Evolutionary conservation across 2,888 invertebrate species (phyloP), one percentile per base, ranked within the genome.

Genomic region (Mesorhabditis spiculigera): DNA sequence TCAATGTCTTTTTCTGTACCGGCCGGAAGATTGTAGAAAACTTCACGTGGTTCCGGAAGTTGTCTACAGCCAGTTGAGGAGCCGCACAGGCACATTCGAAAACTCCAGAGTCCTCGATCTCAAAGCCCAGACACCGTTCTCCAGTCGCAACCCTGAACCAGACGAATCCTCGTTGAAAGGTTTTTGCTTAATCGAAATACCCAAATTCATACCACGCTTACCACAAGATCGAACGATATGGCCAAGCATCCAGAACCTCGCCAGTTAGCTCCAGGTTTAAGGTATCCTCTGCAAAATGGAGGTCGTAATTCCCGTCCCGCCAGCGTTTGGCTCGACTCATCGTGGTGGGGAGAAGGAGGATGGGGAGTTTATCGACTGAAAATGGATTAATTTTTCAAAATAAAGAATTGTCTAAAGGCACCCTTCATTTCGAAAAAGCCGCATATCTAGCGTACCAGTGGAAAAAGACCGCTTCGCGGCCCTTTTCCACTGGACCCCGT

Each of bases 41-140:
- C 13, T 50, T 50, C 6, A 50, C 50, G 50, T 10, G 13, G 6
- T 50, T 50, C 72, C 72, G 62, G 66, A 75, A 66, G 58, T 75
- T 68, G 28, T 75, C 75, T 0, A 75, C 73, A 68, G 72, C 67
- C 5, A 71, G 67, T 5, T 72, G 42, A 0, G 71, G 67, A 43
- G 72, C 75, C 43, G 70, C 75, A 8, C 71, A 69, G 4, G 73
- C 75, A 41, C 74, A 75, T 45, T 75, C 75, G 28, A 75, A 72
- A 42, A 74, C 64, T 43, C 75, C 77, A 42, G 70, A 28, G 65
- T 71, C 69, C 4, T 72, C 72, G 3, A 75, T 62, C 16, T 70
- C 73, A 67, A 77, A 74, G 63, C 77, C 77, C 42, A 77, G 67
- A 28, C 77, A 77, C 50, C 74, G 75, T 64, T 77, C 77, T 41